phyloP scores from a whole-genome alignment of 2,113 vertebrate genomes.

The Pelmatolapia mariae region DNA sequence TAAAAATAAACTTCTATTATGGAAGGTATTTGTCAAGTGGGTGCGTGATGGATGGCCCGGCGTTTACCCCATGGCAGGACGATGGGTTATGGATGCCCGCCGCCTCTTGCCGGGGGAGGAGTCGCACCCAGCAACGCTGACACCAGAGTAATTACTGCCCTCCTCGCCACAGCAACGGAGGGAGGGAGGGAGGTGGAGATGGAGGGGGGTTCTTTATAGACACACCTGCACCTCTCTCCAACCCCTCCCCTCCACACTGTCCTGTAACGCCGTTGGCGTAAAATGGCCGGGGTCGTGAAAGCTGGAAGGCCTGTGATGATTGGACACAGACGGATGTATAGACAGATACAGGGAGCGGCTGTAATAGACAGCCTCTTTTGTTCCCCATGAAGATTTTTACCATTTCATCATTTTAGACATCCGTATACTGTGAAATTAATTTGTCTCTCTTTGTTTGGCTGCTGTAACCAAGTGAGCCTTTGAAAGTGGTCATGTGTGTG shows the following conservation, averaged over 20 bases:
- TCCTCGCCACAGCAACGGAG: slow-evolving; percentile 52
- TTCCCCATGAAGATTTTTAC: not conserved
- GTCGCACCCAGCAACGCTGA: slow-evolving; percentile 86
- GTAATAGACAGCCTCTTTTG: not conserved
- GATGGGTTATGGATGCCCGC: slow-evolving; percentile 97
- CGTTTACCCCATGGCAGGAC: slow-evolving; percentile 96
- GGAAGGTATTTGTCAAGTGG: slow-evolving; percentile 99
- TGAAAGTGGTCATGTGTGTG: not conserved
- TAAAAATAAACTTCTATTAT: slow-evolving; percentile 99
- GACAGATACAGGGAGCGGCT: not conserved
- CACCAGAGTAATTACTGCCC: slow-evolving; percentile 76
- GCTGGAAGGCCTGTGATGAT: not conserved
- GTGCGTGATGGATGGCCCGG: slow-evolving; percentile 95
- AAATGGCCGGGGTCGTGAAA: not conserved
- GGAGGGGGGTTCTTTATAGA: slow-evolving; percentile 23
- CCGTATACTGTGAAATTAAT: not conserved
- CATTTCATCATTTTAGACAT: not conserved
- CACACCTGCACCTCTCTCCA: slow-evolving; percentile 51
- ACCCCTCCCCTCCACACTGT: not conserved
- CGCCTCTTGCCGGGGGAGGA: slow-evolving; percentile 85
- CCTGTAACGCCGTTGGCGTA: slow-evolving; percentile 1
- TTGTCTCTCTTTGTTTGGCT: not conserved
- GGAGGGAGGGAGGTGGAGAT: slow-evolving; percentile 12
- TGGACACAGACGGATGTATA: not conserved
- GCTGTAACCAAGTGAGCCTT: not conserved